Evolutionary conservation across 2,113 vertebrate genomes (phyloP).

Genomic region (Psittacula cyanocephala): DNA sequence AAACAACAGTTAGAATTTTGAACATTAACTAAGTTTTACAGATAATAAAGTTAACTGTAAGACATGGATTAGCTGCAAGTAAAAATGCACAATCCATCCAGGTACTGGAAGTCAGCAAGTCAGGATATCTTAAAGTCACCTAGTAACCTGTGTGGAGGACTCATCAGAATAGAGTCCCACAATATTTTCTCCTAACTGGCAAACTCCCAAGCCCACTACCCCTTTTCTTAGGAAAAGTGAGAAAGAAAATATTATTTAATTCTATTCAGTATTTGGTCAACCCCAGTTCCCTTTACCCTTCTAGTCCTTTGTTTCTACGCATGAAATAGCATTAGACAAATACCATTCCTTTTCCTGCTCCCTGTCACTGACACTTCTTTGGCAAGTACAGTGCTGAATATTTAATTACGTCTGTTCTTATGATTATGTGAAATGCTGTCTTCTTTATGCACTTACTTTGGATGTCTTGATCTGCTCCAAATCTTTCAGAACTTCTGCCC

Average conservation of each 20-base stretch:
- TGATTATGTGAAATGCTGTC: neutral
- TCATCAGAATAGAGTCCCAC: neutral
- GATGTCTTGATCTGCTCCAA: constrained; percentile 52
- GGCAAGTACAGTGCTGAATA: neutral
- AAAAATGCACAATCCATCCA: neutral
- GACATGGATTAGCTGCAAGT: neutral
- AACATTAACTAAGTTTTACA: neutral
- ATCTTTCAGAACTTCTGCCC: constrained; percentile 61
- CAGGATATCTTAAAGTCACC: neutral
- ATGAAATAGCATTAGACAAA: neutral
- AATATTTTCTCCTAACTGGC: neutral
- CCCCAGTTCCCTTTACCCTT: neutral
- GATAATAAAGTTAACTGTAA: neutral
- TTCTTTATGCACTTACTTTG: constrained; percentile 57
- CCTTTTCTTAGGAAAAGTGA: neutral
- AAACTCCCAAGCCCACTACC: neutral
- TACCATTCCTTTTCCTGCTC: neutral
- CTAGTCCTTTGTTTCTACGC: neutral
- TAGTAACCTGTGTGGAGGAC: neutral
- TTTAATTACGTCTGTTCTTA: neutral
- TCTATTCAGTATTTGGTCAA: neutral
- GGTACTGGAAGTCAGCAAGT: neutral
- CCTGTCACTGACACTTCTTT: neutral
- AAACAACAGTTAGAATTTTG: constrained; percentile 11
- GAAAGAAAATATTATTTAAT: neutral